phyloP scores from a whole-genome alignment of 2,888 invertebrate species.

The Yponomeuta cagnagella region DNA sequence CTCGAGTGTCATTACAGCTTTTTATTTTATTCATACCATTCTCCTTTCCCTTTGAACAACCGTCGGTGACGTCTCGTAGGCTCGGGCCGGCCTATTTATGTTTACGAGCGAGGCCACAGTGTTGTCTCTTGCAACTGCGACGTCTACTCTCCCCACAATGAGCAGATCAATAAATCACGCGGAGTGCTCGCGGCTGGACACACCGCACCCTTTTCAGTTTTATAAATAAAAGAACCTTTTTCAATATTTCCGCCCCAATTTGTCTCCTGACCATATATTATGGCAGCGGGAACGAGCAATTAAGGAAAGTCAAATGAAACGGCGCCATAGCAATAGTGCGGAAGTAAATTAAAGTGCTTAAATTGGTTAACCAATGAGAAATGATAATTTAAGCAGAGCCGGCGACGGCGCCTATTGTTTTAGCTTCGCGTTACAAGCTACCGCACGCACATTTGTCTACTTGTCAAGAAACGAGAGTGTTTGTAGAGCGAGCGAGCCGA shows the following conservation, averaged over 20 bases:
- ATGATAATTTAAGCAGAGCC: too few species aligned
- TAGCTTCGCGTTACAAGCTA: neutral
- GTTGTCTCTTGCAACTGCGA: neutral
- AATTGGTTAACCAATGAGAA: too few species aligned
- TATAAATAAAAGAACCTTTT: neutral
- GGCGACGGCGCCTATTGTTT: neutral
- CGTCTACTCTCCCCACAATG: neutral
- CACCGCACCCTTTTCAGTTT: neutral
- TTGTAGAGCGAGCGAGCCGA: neutral
- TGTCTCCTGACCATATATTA: too few species aligned
- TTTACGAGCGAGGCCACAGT: neutral
- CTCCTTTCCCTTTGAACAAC: neutral
- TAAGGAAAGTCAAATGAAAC: too few species aligned
- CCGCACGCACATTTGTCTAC: neutral
- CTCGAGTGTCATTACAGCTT: slow-evolving; percentile 13
- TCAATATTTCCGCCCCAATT: neutral
- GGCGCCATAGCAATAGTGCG: too few species aligned
- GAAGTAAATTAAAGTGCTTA: too few species aligned
- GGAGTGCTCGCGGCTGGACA: neutral
- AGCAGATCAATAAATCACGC: slow-evolving; percentile 3
- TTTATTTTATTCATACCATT: slow-evolving; percentile 12
- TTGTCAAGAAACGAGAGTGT: neutral
- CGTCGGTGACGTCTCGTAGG: neutral
- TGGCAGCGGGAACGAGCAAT: too few species aligned
- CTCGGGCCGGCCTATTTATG: slow-evolving; percentile 4